A percentile compares a stretch with the other conserved stretches of the same genome.
phyloP scores from a whole-genome alignment of 2,113 vertebrate genomes.

The Ciconia boyciana region DNA sequence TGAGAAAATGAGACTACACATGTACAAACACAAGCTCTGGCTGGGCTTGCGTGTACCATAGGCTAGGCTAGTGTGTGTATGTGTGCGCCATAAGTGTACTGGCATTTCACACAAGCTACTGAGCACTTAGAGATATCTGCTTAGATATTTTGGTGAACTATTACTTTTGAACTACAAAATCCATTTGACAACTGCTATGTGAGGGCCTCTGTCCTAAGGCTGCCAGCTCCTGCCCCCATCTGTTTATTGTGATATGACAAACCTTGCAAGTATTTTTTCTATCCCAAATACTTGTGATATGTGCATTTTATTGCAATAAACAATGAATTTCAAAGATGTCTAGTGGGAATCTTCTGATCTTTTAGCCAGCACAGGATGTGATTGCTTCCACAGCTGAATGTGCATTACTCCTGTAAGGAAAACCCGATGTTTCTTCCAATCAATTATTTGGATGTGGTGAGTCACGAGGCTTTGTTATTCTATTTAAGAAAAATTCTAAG shows the following conservation, averaged over 20 bases:
- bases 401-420: background rate
- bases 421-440: background rate
- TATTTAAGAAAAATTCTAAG: background rate
- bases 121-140: background rate
- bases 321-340: background rate
- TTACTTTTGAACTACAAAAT: background rate
- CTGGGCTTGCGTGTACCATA: background rate
- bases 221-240: background rate
- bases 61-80: background rate
- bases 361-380: background rate
- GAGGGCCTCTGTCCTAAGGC: background rate
- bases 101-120: background rate
- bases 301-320: background rate
- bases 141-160: background rate
- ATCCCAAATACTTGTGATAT: background rate
- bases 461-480: background rate
- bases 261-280: background rate
- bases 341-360: background rate
- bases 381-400: background rate
- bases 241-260: background rate
- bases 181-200: background rate
- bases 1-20: background rate
- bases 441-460: background rate
- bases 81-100: accelerated
- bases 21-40: background rate